A percentile compares a stretch with the other conserved stretches of the same genome.
phyloP scores from a whole-genome alignment of 1,140 invertebrate species.

The Calliphora vicina region DNA sequence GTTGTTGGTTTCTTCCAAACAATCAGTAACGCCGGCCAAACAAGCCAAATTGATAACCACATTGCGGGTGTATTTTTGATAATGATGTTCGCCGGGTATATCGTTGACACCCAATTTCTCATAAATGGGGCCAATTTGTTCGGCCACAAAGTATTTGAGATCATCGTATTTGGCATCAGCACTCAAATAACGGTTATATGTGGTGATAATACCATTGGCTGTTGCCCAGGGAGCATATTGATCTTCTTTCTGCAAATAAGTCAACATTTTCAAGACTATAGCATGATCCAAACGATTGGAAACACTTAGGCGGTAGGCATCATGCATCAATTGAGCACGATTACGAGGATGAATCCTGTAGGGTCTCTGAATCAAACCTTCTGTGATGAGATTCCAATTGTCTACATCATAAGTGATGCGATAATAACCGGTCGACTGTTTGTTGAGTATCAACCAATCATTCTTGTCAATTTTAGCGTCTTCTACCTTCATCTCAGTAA shows the following conservation, averaged over 20 bases:
- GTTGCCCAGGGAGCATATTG: slow-evolving; percentile 72
- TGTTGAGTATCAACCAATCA: slow-evolving; percentile 70
- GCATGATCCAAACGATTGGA: slow-evolving; percentile 65
- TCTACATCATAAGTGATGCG: slow-evolving; percentile 69
- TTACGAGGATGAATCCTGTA: slow-evolving; percentile 73
- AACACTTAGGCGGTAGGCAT: slow-evolving; percentile 73
- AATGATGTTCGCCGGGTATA: slow-evolving; percentile 54
- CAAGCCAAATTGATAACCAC: slow-evolving; percentile 66
- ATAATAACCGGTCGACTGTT: slow-evolving; percentile 71
- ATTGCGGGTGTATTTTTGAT: slow-evolving; percentile 58
- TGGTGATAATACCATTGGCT: slow-evolving; percentile 57
- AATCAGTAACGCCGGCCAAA: slow-evolving; percentile 62
- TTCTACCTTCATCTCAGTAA: slow-evolving; percentile 10
- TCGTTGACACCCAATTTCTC: slow-evolving; percentile 61
- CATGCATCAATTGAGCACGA: slow-evolving; percentile 80
- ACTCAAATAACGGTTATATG: slow-evolving; percentile 57
- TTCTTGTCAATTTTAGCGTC: slow-evolving; percentile 42
- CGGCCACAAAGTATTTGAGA: slow-evolving; percentile 48
- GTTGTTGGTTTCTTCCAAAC: slow-evolving; percentile 61
- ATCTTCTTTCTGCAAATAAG: slow-evolving; percentile 68
- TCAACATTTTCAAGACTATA: slow-evolving; percentile 64
- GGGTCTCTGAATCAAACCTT: slow-evolving; percentile 61
- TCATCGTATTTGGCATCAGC: slow-evolving; percentile 45
- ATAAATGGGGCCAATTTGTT: slow-evolving; percentile 57
- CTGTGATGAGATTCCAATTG: slow-evolving; percentile 68